Percentiles rank a stretch among this genome's conserved stretches.
Conservation (phyloP, 2,113 vertebrate species). For the Onychostoma macrolepis region DNA sequence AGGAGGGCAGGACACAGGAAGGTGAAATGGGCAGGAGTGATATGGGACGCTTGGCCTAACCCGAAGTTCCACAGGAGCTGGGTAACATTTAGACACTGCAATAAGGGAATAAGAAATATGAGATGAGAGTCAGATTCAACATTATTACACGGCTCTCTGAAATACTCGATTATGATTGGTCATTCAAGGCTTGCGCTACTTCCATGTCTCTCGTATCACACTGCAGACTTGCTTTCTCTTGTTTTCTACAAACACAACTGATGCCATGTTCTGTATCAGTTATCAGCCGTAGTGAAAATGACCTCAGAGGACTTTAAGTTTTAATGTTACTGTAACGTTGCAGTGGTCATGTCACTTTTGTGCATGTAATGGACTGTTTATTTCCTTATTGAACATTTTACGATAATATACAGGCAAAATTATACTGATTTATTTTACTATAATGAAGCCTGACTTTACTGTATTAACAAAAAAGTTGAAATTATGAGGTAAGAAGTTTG, state of each 20-base stretch:
- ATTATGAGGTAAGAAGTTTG: background rate
- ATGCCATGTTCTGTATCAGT: background rate
- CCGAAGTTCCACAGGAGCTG: constrained; percentile 84
- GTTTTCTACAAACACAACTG: background rate
- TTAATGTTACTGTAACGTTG: background rate
- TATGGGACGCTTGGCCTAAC: constrained; percentile 70
- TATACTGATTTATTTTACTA: background rate
- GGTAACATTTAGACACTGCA: constrained; percentile 82
- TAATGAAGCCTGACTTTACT: background rate
- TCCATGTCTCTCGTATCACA: too few species aligned
- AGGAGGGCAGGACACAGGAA: constrained; percentile 85
- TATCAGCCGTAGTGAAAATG: too few species aligned
- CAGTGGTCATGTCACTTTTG: background rate
- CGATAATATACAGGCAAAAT: background rate
- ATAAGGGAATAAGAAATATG: background rate
- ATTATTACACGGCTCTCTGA: background rate
- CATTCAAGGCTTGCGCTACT: background rate
- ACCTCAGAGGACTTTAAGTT: background rate
- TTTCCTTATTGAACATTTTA: background rate
- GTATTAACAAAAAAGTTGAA: background rate
- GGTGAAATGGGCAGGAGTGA: constrained; percentile 82
- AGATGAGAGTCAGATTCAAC: background rate
- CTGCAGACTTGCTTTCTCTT: background rate
- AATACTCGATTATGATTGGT: background rate
- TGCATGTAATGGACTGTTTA: background rate